Conservation (phyloP, 2,113 vertebrate species). For the Heterocephalus glaber region DNA sequence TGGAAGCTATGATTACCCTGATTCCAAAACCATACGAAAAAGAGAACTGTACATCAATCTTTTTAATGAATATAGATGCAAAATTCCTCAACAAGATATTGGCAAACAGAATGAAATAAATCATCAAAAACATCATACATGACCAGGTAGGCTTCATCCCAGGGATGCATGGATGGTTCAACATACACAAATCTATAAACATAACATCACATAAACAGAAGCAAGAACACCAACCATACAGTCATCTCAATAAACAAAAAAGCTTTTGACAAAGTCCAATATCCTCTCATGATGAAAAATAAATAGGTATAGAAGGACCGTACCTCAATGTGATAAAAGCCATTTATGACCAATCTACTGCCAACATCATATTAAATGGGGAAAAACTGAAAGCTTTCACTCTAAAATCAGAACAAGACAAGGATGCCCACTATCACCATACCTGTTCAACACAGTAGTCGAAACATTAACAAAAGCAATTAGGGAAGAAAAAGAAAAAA, state of each 20-base stretch:
- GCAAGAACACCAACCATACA: background rate
- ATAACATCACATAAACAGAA: background rate
- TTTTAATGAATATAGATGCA: background rate
- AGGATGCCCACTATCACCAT: background rate
- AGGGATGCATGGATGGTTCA: background rate
- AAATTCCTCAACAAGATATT: background rate
- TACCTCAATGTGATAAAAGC: background rate
- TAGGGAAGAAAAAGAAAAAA: background rate
- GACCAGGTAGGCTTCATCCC: background rate
- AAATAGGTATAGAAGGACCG: background rate
- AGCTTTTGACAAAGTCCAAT: background rate
- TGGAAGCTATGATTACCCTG: background rate
- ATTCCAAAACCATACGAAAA: background rate
- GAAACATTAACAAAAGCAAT: background rate
- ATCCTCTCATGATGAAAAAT: background rate
- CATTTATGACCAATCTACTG: background rate
- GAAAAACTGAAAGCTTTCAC: background rate
- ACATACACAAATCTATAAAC: background rate
- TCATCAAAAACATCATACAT: background rate
- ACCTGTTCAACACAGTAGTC: background rate
- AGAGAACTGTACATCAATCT: background rate
- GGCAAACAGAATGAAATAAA: background rate
- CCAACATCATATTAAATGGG: background rate
- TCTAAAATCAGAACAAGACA: background rate
- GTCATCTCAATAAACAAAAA: background rate